Percentiles rank a stretch among this genome's conserved stretches.
These are phyloP conservation scores for Protobothrops flavoviridis DNA, from an alignment of 2,113 vertebrate genomes.

Conservation along the genomic window DNA sequence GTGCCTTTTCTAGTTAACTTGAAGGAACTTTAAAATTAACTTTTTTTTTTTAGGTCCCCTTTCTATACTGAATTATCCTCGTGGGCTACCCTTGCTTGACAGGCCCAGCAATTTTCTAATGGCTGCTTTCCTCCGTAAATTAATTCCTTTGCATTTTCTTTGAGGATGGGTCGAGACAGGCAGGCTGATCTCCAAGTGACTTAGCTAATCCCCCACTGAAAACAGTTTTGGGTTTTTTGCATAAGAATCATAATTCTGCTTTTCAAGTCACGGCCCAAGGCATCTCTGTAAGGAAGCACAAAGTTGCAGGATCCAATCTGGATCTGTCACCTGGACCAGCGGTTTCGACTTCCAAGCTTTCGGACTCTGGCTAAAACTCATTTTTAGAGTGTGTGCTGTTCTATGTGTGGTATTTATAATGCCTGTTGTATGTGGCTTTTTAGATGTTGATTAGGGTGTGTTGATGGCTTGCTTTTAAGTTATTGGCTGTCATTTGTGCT, in stretches of 20 bases:
- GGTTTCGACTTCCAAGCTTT: too few species aligned
- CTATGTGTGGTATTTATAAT: too few species aligned
- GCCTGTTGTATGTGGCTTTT: too few species aligned
- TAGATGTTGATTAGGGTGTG: too few species aligned
- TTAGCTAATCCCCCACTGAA: neutral
- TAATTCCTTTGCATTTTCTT: neutral
- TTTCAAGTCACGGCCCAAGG: neutral
- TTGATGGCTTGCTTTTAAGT: too few species aligned
- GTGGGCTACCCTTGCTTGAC: neutral
- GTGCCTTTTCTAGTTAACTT: neutral
- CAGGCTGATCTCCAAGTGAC: neutral
- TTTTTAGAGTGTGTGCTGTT: too few species aligned
- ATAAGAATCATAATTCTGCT: neutral
- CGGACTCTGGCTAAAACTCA: too few species aligned
- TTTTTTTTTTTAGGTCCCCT: neutral
- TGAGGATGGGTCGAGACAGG: neutral
- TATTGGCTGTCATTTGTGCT: too few species aligned
- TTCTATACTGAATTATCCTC: neutral
- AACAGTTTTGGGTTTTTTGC: neutral
- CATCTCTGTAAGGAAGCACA: neutral
- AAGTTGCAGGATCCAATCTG: neutral
- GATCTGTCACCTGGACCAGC: neutral
- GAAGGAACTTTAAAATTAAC: neutral
- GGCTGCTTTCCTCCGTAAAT: neutral
- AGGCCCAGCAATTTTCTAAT: neutral